A percentile compares a stretch with the other conserved stretches of the same genome.
phyloP scores from a whole-genome alignment of 2,113 vertebrate genomes.

The Gymnarchus niloticus region DNA sequence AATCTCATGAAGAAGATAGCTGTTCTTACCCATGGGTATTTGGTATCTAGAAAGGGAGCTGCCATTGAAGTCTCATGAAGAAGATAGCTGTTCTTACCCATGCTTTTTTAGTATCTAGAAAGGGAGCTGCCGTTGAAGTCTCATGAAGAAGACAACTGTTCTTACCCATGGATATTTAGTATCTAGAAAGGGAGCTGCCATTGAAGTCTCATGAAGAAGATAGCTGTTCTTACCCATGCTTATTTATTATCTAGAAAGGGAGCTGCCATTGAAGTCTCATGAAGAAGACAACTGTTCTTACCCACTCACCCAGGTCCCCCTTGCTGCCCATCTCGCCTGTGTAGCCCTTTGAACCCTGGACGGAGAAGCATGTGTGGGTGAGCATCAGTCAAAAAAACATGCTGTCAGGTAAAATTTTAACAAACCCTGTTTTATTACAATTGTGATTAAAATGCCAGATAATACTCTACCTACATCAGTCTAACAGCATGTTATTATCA shows the following conservation, averaged over 20 bases:
- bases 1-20: too few relatives aligned
- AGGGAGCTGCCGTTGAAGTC: too few relatives aligned
- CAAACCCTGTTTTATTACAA: neutral
- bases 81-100: too few relatives aligned
- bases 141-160: too few relatives aligned
- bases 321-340: conserved; percentile 56
- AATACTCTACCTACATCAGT: neutral
- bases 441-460: neutral
- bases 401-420: neutral
- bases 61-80: too few relatives aligned
- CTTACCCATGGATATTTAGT: too few relatives aligned
- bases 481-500: neutral
- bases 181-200: neutral
- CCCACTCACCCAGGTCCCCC: conserved; percentile 71
- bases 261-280: neutral
- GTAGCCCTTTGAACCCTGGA: conserved; percentile 59
- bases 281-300: conserved; percentile 45
- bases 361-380: neutral
- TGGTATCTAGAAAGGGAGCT: too few relatives aligned
- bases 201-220: neutral
- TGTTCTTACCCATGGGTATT: too few relatives aligned
- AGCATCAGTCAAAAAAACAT: neutral
- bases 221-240: neutral
- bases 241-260: neutral
- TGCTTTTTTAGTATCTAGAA: neutral